These are phyloP conservation scores for Cotesia congregata DNA, from an alignment of 2,888 invertebrate genomes.

Conservation along the genomic window DNA sequence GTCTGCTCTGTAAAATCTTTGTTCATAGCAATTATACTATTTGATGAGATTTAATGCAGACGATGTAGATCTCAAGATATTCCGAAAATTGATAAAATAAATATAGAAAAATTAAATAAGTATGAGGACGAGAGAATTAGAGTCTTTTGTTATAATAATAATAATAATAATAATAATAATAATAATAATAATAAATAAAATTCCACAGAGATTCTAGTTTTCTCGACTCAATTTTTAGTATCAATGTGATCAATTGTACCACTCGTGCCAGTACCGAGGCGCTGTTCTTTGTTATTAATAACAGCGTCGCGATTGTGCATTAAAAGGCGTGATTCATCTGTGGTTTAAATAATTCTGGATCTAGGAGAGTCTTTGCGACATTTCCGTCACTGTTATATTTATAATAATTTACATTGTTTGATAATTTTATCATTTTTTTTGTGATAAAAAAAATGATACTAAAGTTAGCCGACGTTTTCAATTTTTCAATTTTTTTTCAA, in stretches of 20 bases:
- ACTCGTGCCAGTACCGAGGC: conserved; percentile 58
- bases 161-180: too few relatives aligned
- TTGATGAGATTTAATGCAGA: conserved; percentile 27
- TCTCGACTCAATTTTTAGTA: conserved; percentile 49
- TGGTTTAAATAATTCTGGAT: conserved; percentile 28
- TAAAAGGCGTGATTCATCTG: conserved; percentile 38
- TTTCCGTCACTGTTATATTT: conserved; percentile 28
- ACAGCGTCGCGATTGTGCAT: conserved; percentile 40
- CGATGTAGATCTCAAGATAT: conserved; percentile 34
- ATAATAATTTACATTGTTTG: conserved; percentile 19
- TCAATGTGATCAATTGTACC: conserved; percentile 66
- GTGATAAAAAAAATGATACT: too few relatives aligned
- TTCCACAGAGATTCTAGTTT: conserved; percentile 34
- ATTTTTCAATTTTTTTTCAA: too few relatives aligned
- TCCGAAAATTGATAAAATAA: conserved; percentile 22
- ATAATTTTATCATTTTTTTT: conserved; percentile 24
- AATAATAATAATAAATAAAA: conserved; percentile 15
- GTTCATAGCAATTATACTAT: conserved; percentile 27
- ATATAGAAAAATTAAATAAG: conserved; percentile 22
- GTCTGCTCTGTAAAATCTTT: conserved; percentile 33
- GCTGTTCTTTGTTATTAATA: conserved; percentile 24
- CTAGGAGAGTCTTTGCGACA: conserved; percentile 26
- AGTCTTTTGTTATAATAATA: conserved; percentile 11
- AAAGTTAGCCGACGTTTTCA: too few relatives aligned
- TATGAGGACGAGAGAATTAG: conserved; percentile 10